These are phyloP conservation scores for Octodon degus DNA, from an alignment of 2,113 vertebrate genomes.

Conservation along the genomic window DNA sequence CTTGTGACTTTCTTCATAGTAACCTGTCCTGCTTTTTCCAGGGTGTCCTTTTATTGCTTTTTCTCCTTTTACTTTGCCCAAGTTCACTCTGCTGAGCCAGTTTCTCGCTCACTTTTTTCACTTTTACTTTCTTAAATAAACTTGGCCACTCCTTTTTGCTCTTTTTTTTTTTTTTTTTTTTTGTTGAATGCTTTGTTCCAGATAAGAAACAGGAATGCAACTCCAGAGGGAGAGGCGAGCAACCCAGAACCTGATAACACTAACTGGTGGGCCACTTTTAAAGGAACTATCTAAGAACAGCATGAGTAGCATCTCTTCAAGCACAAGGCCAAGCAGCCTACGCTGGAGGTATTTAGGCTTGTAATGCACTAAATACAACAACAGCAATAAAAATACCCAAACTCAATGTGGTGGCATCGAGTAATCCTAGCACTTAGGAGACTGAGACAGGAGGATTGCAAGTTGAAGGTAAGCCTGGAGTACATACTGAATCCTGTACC, in stretches of 20 bases:
- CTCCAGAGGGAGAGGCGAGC: background rate
- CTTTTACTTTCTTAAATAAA: background rate
- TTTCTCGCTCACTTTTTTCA: background rate
- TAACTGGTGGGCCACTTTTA: background rate
- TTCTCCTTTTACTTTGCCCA: background rate
- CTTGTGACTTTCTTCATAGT: background rate
- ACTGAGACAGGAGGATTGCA: background rate
- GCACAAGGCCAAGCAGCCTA: background rate
- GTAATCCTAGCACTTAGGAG: background rate
- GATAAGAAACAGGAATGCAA: background rate
- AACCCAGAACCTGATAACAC: background rate
- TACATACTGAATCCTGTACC: background rate
- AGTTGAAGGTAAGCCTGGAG: background rate
- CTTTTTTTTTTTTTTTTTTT: background rate
- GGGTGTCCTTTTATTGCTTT: background rate
- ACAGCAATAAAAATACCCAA: background rate
- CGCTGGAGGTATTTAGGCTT: background rate
- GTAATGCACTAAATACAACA: background rate
- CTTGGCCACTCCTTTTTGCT: background rate
- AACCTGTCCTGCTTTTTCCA: background rate
- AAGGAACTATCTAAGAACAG: background rate
- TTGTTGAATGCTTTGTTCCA: background rate
- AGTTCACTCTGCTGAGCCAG: background rate
- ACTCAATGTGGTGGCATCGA: background rate
- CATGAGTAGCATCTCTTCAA: background rate